These are phyloP conservation scores for Zosterops borbonicus DNA, from an alignment of 2,113 vertebrate genomes.

Conservation along the genomic window DNA sequence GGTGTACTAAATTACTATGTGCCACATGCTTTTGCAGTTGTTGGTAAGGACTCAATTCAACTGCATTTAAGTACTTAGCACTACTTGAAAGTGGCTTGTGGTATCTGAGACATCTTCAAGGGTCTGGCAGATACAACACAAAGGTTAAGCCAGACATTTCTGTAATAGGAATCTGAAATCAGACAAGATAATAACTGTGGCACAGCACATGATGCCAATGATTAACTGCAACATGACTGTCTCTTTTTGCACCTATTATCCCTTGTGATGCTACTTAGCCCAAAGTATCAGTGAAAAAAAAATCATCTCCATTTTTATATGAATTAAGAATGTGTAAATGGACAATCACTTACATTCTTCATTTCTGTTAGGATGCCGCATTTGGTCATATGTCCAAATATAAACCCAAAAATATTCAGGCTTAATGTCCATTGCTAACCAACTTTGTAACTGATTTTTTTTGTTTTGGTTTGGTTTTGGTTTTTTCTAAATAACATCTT, in stretches of 20 bases:
- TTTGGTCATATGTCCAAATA: neutral
- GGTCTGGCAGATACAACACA: neutral
- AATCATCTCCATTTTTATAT: neutral
- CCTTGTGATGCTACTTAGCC: neutral
- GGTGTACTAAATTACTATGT: neutral
- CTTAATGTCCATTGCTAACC: neutral
- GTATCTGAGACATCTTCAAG: neutral
- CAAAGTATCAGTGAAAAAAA: neutral
- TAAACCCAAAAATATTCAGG: neutral
- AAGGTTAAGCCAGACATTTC: neutral
- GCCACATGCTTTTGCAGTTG: neutral
- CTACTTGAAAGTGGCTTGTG: neutral
- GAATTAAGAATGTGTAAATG: neutral
- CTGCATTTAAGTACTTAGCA: neutral
- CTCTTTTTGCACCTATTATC: neutral
- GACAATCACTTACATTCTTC: neutral
- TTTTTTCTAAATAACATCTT: neutral
- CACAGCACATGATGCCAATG: neutral
- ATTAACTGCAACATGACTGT: neutral
- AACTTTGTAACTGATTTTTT: neutral
- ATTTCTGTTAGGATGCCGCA: neutral
- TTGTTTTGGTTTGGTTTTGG: too few relatives aligned
- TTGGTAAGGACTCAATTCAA: neutral
- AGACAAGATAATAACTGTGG: neutral
- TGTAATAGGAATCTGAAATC: neutral